Evolutionary conservation across 2,797 vertebrate genomes (phyloP), one percentile per base, ranked within the genome.

Genomic region (Nyctibius grandis): DNA sequence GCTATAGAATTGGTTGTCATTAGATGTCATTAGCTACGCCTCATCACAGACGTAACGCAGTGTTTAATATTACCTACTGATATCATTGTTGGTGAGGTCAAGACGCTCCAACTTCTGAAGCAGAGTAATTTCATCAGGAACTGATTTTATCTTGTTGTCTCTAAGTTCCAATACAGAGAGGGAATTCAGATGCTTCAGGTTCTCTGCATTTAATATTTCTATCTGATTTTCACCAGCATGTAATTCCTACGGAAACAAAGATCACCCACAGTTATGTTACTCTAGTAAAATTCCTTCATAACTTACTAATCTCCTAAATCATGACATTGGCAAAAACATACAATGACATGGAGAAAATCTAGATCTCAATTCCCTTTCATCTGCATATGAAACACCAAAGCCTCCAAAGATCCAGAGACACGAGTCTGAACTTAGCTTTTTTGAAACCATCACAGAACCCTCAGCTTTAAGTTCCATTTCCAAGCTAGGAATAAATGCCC

Each of bases 141-240:
- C 88, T 11, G 79, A 94, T 91, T 97, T 98, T 91, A 99, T 98
- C 96, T 98, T 99, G 97, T 99, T 99, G 97, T 99, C 98, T 85
- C 98, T 93, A 31, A 99, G 98, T 42, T 99, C 99, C 60, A 99
- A 92, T 9, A 99, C 96, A 59, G 98, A 98, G 64, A 99, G 97
- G 86, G 98, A 97, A 47, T 87, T 96, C 91, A 99, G 96, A 87
- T 98, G 97, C 31, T 97, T 96, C 93, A 99, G 96, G 67, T 98
- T 98, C 88, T 99, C 98, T 31, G 97, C 75, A 15, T 97, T 95
- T 97, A 99, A n/a, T 26, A 74, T 74, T 90, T 98, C 98, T 29
- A 99, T 98, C 91, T 98, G 99, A 96, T 99, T 99, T 97, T 99
- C 98, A 82, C 98, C 96, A 82, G 99, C 95, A 54, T 99, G 98